Base-by-base conservation (phyloP, 2,797 vertebrate genomes). In the Eulemur albifrons region DNA sequence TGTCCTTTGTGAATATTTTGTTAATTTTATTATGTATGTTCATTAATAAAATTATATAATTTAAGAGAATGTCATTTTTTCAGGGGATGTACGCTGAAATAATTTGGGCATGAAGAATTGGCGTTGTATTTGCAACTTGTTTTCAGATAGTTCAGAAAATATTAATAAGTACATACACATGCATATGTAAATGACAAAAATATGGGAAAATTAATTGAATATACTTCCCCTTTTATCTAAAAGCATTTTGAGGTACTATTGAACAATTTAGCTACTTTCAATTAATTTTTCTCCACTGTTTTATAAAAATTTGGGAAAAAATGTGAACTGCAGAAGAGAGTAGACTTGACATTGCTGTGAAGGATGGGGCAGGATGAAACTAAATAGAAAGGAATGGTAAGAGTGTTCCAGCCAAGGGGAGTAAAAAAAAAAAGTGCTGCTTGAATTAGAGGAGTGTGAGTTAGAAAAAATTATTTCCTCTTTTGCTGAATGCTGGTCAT, bases 51-150 rank as follows among this genome's bases (percentile, higher is more conserved):
- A 52, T 81, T 70, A 43, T 50, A 38, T 94, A 69, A 87, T 92
- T 2, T 89, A 90, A 94, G 75, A 48, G 18, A 94, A 57, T 67
- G 54, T 67, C 17, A 43, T 88, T 94, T 88, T 91, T 94, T 85
- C 20, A 82, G 43, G 18, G 75, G 52, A 27, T 45, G 13, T 35
- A 65, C 59, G 48, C 79, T 77, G n/a, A 84, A 77, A 38, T 85
- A 82, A 92, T 89, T 89, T 77, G 21, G 38, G 35, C 15, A 11
- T 90, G 40, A 80, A 91, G 21, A 59, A 59, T 23, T 95, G 32
- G 30, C n/a, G 45, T 88, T 97, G 11, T 93, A 61, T 90, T 83
- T 96, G 21, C 20, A 90, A 90, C n/a, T 87, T 83, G 23, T 82
- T 83, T 87, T 73, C 63, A 86, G 61, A 38, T 91, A 65, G n/a